phyloP scores from a whole-genome alignment of 2,113 vertebrate species.

The Melanostigma gelatinosum region DNA sequence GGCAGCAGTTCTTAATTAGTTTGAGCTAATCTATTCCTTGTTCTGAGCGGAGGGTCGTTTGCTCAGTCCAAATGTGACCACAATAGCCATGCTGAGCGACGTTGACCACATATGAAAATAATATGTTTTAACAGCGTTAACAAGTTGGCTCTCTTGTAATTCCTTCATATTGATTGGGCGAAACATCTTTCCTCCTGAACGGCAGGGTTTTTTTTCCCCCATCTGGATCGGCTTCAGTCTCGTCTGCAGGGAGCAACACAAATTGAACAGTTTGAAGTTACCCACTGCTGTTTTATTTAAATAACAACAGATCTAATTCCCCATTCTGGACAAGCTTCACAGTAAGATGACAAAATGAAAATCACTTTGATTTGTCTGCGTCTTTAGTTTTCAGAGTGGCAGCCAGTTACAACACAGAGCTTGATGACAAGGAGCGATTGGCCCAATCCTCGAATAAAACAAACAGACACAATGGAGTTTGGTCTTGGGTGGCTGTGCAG shows the following conservation, averaged over 20 bases:
- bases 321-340: conserved; percentile 53
- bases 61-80: conserved; percentile 20
- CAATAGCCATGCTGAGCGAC: conserved; percentile 19
- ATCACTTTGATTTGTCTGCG: conserved; percentile 64
- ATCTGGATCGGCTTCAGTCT: conserved; percentile 42
- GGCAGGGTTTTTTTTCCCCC: not conserved
- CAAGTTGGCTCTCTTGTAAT: conserved; percentile 30
- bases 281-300: conserved; percentile 59
- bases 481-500: conserved; percentile 26
- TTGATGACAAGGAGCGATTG: conserved; percentile 54
- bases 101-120: conserved; percentile 1
- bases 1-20: conserved; percentile 23
- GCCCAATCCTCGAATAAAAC: conserved; percentile 49
- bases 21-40: conserved; percentile 14
- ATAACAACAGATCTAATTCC: conserved; percentile 73
- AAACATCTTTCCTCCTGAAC: conserved; percentile 27
- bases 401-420: conserved; percentile 64
- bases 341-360: conserved; percentile 62
- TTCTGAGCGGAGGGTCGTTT: conserved; percentile 23
- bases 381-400: conserved; percentile 42
- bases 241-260: conserved; percentile 58
- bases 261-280: conserved; percentile 58
- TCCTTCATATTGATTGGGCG: conserved; percentile 42
- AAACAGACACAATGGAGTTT: conserved; percentile 18
- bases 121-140: conserved; percentile 15